A percentile compares a stretch with the other conserved stretches of the same genome.
phyloP scores from a whole-genome alignment of 2,113 vertebrate genomes.

The Nothocercus julius region DNA sequence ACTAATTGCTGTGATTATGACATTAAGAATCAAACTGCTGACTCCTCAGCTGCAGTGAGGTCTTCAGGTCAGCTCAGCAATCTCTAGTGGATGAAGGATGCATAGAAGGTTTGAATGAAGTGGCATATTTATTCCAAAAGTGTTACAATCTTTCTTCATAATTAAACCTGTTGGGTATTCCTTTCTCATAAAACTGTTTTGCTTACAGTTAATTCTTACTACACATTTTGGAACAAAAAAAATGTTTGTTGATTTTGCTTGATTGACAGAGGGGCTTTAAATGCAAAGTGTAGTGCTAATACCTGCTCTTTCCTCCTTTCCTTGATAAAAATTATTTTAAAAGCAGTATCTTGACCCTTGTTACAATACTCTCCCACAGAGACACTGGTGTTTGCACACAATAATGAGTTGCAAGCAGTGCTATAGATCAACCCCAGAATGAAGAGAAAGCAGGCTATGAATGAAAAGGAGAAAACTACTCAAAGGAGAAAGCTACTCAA shows the following conservation, averaged over 20 bases:
- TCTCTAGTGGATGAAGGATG: conserved; percentile 8
- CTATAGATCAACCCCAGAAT: not conserved
- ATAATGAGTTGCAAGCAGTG: conserved; percentile 16
- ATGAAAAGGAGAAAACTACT: not conserved
- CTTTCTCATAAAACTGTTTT: conserved; percentile 9
- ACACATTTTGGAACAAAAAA: conserved; percentile 23
- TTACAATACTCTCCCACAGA: not conserved
- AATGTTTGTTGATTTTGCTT: conserved; percentile 36
- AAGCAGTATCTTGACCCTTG: conserved; percentile 20
- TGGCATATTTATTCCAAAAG: conserved; percentile 48
- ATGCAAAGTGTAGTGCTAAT: conserved; percentile 24
- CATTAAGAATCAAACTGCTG: conserved; percentile 42
- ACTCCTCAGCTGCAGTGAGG: not conserved
- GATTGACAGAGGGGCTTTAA: conserved; percentile 28
- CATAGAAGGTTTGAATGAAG: conserved; percentile 29
- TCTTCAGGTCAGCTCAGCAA: not conserved
- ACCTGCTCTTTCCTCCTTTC: not conserved
- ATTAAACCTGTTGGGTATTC: conserved; percentile 67
- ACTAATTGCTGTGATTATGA: conserved; percentile 54
- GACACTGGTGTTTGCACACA: conserved; percentile 27
- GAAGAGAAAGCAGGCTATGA: not conserved
- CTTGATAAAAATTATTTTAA: conserved; percentile 12
- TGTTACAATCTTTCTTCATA: conserved; percentile 54
- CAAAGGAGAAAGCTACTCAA: not conserved
- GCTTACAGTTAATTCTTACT: conserved; percentile 29